phyloP scores from a whole-genome alignment of 2,113 vertebrate genomes.

The Rostratula benghalensis region DNA sequence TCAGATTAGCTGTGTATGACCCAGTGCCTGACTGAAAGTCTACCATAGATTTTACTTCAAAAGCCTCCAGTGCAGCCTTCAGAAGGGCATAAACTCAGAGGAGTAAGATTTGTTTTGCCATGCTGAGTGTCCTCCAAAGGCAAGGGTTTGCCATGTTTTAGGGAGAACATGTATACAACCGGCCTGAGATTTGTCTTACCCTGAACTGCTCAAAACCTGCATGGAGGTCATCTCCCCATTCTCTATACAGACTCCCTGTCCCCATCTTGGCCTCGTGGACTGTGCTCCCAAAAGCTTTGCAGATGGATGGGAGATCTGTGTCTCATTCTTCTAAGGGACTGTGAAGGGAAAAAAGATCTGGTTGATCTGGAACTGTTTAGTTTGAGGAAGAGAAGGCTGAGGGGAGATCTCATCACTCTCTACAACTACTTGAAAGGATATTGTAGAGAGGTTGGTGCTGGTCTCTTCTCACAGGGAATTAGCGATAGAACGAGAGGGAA shows the following conservation, averaged over 20 bases:
- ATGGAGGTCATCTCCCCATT: fast-evolving
- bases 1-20: background rate
- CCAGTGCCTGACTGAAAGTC: background rate
- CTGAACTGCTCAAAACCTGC: background rate
- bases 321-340: background rate
- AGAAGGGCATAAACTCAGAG: background rate
- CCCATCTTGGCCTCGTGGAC: background rate
- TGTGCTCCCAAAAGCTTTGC: background rate
- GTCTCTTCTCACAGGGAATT: too few species aligned
- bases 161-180: background rate
- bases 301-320: background rate
- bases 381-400: too few species aligned
- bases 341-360: background rate
- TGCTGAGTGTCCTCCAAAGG: background rate
- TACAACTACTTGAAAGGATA: too few species aligned
- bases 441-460: too few species aligned
- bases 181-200: background rate
- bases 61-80: background rate
- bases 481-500: too few species aligned
- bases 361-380: background rate
- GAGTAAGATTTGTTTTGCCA: background rate
- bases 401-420: too few species aligned
- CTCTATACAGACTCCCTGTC: background rate
- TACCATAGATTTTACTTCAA: background rate
- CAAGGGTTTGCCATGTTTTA: background rate